A percentile compares a stretch with the other conserved stretches of the same genome.
These are phyloP conservation scores for Syrphus vitripennis DNA, from an alignment of 2,888 invertebrate genomes.

Conservation along the genomic window DNA sequence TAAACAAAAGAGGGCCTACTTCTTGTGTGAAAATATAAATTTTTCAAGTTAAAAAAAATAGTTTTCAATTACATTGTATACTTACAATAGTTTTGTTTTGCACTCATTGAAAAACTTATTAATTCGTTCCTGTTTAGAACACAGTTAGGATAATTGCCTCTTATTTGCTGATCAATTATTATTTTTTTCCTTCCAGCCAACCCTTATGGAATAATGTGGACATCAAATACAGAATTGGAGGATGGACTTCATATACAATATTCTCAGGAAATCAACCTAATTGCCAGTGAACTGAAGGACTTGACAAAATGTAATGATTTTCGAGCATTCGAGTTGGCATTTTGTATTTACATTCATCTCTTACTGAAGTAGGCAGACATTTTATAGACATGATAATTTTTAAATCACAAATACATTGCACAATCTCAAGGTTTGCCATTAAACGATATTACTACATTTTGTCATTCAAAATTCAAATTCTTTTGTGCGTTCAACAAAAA, in stretches of 20 bases:
- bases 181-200: background rate
- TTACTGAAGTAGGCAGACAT: background rate
- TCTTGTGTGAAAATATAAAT: too few relatives aligned
- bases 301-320: background rate
- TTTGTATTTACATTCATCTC: background rate
- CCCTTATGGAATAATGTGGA: background rate
- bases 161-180: conserved; percentile 36
- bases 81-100: too few relatives aligned
- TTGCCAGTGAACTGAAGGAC: background rate
- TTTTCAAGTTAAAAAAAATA: background rate
- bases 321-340: background rate
- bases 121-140: background rate
- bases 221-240: background rate
- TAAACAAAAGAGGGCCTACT: background rate
- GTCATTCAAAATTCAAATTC: background rate
- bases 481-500: too few relatives aligned
- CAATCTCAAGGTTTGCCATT: background rate
- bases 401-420: background rate
- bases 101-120: too few relatives aligned
- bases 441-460: background rate
- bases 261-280: background rate
- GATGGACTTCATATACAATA: background rate
- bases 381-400: background rate
- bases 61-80: background rate
- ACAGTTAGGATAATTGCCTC: background rate